phyloP scores from a whole-genome alignment of 2,113 vertebrate genomes.

The Pangasianodon hypophthalmus region DNA sequence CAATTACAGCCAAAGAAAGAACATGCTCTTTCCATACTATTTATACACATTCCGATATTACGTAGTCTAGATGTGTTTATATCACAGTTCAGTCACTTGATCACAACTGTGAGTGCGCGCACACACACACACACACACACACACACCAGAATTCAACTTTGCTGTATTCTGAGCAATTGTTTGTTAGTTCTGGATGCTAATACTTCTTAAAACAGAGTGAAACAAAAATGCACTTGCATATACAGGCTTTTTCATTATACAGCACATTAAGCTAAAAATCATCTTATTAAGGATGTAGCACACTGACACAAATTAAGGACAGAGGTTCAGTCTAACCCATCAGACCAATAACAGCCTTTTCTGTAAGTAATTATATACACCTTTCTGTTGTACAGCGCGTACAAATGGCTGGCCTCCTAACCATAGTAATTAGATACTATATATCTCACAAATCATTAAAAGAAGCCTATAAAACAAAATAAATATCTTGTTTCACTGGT shows the following conservation, averaged over 20 bases:
- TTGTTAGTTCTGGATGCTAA: not conserved
- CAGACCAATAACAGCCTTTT: not conserved
- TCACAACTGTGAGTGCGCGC: not conserved
- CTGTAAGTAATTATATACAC: not conserved
- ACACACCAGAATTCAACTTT: not conserved
- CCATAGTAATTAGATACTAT: not conserved
- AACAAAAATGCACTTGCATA: not conserved
- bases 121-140: conserved; percentile 21
- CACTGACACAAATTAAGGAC: not conserved
- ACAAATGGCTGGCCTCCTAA: not conserved
- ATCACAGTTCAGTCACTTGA: conserved; percentile 39
- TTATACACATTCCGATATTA: not conserved
- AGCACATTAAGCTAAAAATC: not conserved
- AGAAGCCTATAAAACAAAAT: not conserved
- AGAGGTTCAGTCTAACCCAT: not conserved
- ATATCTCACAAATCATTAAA: not conserved
- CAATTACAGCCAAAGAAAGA: not conserved
- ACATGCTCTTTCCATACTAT: not conserved
- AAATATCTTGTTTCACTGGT: not conserved
- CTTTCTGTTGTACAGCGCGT: not conserved
- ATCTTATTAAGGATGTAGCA: not conserved
- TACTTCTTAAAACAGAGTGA: not conserved
- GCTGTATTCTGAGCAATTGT: not conserved
- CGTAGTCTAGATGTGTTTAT: conserved; percentile 37
- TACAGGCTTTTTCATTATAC: not conserved